Conservation (phyloP, 2,113 vertebrate genomes). For the Nothobranchius furzeri region DNA sequence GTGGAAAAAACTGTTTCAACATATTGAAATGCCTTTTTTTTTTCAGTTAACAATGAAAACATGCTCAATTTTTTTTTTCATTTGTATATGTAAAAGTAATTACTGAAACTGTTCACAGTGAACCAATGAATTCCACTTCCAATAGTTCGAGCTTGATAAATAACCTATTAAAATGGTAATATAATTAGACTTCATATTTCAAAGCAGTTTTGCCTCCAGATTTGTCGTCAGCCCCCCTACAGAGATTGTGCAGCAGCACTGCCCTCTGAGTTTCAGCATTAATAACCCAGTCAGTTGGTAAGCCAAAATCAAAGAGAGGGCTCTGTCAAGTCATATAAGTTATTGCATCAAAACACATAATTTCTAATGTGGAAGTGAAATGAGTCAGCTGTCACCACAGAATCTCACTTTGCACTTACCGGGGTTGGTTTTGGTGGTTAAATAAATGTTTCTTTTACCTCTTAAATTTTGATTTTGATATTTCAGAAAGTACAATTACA, state of each 20-base stretch:
- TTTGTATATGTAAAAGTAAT: background rate
- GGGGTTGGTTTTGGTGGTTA: background rate
- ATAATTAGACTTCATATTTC: constrained; percentile 51
- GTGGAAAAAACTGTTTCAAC: constrained; percentile 11
- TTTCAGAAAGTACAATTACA: constrained; percentile 19
- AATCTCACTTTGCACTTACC: background rate
- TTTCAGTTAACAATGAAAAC: background rate
- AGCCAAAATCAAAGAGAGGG: constrained; percentile 49
- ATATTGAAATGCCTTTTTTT: background rate
- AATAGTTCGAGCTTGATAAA: constrained; percentile 42
- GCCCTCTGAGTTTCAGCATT: constrained; percentile 39
- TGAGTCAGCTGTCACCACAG: constrained; percentile 1
- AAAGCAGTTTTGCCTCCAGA: constrained; percentile 45
- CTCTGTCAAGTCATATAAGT: constrained; percentile 25
- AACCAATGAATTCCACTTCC: background rate
- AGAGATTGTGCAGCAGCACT: constrained; percentile 32
- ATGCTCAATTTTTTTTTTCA: background rate
- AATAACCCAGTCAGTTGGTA: constrained; percentile 38
- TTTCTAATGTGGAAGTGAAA: constrained; percentile 33
- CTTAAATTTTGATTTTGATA: background rate
- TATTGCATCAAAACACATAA: constrained; percentile 29
- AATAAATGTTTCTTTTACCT: constrained; percentile 10
- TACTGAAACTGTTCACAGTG: background rate
- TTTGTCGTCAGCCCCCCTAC: constrained; percentile 30
- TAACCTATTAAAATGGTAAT: constrained; percentile 54